Evolutionary conservation across 2,113 vertebrate species (phyloP), one percentile per base, ranked within the genome.

Genomic region (Trachemys scripta): DNA sequence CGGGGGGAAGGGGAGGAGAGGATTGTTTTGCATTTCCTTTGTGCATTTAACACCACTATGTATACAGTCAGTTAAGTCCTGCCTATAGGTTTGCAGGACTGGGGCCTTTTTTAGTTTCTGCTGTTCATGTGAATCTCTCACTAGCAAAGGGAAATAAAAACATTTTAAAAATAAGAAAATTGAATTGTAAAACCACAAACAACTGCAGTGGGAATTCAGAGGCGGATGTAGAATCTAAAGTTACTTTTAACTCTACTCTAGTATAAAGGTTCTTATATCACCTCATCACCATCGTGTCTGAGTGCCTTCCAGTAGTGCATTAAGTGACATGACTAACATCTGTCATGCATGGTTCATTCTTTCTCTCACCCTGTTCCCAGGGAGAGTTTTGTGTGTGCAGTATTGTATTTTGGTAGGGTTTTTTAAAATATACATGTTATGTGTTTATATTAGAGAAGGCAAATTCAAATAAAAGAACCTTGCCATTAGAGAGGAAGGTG

Each of bases 51-150:
- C 10, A 57, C 25, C 80, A 83, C 80, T 20, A 17, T 11, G 4
- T 45, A 2, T 19, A 31, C 0, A 0, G 11, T 89, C 62, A 50
- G 29, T 59, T 91, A 56, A n/a, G 31, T 17, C 35, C 65, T n/a
- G 17, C 16, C 35, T 69, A 69, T 20, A 84, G 10, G 76, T 57
- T 82, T 4, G 3, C 22, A 85, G 56, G 22, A 93, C 29, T 16
- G 86, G 72, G 24, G n/a, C 13, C 89, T 49, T 69, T 8, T n/a
- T n/a, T 5, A 90, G 56, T 10, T 82, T 10, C 24, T 82, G n/a
- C 20, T 38, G 79, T 27, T n/a, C 16, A 16, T 69, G 35, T 69
- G 35, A 69, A n/a, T n/a, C 35, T 59, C 57, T 80, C 49, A 49
- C 14, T 11, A 81, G 51, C 35, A 69, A n/a, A 20, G n/a, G 35